Conservation (phyloP, 2,113 vertebrate genomes). For the Leiothrix lutea region DNA sequence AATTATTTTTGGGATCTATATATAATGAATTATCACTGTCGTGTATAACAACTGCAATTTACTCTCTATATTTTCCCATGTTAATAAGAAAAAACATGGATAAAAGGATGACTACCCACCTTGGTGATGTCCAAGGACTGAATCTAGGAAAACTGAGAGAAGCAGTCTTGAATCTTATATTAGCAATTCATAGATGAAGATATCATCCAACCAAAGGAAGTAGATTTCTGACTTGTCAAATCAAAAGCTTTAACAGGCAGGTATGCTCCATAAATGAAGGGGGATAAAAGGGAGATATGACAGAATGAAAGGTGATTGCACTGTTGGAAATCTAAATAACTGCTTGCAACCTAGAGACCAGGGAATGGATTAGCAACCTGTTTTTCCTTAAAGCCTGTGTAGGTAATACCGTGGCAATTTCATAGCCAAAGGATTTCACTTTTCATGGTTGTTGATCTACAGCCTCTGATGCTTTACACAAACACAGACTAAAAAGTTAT, state of each 20-base stretch:
- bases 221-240: not conserved
- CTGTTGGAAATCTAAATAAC: not conserved
- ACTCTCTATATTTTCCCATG: not conserved
- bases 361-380: not conserved
- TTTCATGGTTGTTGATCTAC: not conserved
- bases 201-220: not conserved
- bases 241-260: not conserved
- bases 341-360: not conserved
- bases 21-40: not conserved
- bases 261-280: not conserved
- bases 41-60: not conserved
- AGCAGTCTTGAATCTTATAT: not conserved
- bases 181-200: not conserved
- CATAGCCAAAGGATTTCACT: not conserved
- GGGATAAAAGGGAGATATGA: not conserved
- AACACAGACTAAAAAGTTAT: accelerated
- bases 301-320: not conserved
- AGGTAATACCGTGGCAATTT: not conserved
- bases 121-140: not conserved
- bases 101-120: not conserved
- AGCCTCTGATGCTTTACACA: not conserved
- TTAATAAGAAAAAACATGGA: not conserved
- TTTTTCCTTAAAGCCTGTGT: not conserved
- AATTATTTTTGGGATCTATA: not conserved
- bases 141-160: not conserved